Evolutionary conservation across 2,113 vertebrate genomes (phyloP).

Genomic region (Orthonyx spaldingii): DNA sequence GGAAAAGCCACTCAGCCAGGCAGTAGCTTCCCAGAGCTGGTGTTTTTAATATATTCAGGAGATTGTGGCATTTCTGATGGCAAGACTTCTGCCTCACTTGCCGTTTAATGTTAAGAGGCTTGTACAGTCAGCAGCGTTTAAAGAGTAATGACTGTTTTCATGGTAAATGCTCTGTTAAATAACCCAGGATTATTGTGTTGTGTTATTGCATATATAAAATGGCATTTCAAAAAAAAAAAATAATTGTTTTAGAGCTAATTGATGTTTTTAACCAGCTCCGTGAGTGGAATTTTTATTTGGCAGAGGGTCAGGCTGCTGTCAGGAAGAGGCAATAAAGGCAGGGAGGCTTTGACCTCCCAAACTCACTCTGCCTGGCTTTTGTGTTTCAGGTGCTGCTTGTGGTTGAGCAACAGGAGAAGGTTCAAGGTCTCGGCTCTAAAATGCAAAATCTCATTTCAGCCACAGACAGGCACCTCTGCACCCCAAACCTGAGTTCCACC

Average conservation of each 20-base stretch:
- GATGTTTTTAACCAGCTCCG: slow-evolving; percentile 67
- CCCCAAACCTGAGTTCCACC: background rate
- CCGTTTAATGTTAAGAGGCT: slow-evolving; percentile 69
- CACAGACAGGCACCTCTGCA: background rate
- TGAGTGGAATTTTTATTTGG: slow-evolving; percentile 49
- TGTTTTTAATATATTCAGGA: slow-evolving; percentile 1
- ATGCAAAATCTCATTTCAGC: background rate
- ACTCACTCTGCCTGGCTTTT: background rate
- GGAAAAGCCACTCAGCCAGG: background rate
- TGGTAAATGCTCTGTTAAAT: slow-evolving; percentile 78
- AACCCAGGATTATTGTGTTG: slow-evolving; percentile 76
- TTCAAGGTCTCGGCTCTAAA: background rate
- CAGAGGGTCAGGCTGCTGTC: slow-evolving; percentile 10
- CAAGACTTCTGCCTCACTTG: slow-evolving; percentile 73
- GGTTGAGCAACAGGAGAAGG: rapidly evolving
- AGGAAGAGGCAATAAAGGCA: background rate
- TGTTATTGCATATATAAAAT: slow-evolving; percentile 76
- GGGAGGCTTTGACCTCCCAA: background rate
- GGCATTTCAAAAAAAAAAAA: slow-evolving; percentile 79
- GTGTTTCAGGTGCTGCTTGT: background rate
- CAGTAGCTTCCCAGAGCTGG: background rate
- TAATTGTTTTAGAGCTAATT: slow-evolving; percentile 79
- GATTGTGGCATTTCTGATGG: slow-evolving; percentile 63
- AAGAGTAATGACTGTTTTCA: slow-evolving; percentile 78
- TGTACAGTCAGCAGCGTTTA: slow-evolving; percentile 67